A percentile compares a stretch with the other conserved stretches of the same genome.
Evolutionary conservation across 2,113 vertebrate genomes (phyloP).

Genomic region (Trichechus manatus): DNA sequence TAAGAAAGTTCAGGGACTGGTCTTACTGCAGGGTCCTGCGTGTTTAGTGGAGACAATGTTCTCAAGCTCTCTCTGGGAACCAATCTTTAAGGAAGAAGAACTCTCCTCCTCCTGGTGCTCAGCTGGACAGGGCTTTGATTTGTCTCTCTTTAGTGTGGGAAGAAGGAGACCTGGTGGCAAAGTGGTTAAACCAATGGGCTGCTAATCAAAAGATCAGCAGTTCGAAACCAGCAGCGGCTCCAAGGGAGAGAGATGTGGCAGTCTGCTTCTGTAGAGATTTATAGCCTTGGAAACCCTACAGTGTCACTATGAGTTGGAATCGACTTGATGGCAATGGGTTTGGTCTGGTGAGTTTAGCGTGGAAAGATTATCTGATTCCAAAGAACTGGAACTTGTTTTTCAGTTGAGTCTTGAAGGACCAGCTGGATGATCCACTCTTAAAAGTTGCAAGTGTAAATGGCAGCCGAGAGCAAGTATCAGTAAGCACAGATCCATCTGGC

Average conservation of each 20-base stretch:
- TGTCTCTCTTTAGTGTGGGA: neutral
- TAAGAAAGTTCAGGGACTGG: neutral
- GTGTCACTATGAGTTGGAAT: no score
- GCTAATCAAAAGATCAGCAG: no score
- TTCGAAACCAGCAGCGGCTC: no score
- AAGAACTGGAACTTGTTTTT: neutral
- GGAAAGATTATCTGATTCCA: neutral
- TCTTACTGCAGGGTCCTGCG: neutral
- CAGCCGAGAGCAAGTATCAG: neutral
- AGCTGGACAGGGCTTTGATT: neutral
- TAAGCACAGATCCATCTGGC: neutral
- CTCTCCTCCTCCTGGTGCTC: neutral
- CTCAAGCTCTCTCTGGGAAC: neutral
- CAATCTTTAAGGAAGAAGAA: neutral
- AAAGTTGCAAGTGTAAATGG: neutral
- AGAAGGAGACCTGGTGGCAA: neutral
- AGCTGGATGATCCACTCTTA: conserved; percentile 1
- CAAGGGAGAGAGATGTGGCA: no score
- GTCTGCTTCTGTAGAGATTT: no score
- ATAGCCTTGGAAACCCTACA: no score
- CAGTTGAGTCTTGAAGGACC: neutral
- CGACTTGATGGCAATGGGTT: no score
- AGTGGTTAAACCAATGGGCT: no score
- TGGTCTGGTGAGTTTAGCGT: neutral
- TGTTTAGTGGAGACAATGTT: neutral